These are phyloP conservation scores for Arnoldichthys spilopterus DNA, from an alignment of 2,797 vertebrate genomes.

Conservation along the genomic window DNA sequence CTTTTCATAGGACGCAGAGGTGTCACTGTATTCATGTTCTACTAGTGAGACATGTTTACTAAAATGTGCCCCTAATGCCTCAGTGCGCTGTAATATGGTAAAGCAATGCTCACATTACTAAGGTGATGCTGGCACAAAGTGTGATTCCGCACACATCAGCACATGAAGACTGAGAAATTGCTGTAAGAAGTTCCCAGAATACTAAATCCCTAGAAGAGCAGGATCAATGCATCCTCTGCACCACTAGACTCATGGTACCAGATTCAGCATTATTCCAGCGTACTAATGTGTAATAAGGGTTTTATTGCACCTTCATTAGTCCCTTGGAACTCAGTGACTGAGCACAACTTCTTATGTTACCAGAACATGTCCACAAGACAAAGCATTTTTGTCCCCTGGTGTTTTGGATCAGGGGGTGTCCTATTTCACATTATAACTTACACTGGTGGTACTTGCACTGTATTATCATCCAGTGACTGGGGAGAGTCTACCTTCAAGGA, in stretches of 20 bases:
- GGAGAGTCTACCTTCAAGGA: background rate
- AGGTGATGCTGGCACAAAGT: background rate
- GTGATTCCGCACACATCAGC: background rate
- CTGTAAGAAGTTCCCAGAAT: background rate
- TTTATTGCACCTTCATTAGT: background rate
- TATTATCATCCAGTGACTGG: background rate
- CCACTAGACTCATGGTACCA: background rate
- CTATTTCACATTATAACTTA: background rate
- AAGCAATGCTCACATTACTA: background rate
- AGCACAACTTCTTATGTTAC: background rate
- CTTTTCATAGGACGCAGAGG: background rate
- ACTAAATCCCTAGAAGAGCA: background rate
- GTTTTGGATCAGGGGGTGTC: constrained; percentile 8
- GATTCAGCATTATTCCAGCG: background rate
- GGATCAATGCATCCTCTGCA: background rate
- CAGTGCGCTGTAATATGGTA: background rate
- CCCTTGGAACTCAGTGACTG: background rate
- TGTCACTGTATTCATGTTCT: background rate
- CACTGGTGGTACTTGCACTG: background rate
- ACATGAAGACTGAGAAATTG: background rate
- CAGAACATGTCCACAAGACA: background rate
- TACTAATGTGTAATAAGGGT: constrained; percentile 4
- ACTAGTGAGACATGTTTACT: background rate
- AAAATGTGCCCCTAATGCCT: background rate
- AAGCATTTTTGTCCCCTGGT: background rate